These are phyloP conservation scores for Phaedon cochleariae DNA, from an alignment of 2,888 invertebrate genomes.

Conservation along the genomic window DNA sequence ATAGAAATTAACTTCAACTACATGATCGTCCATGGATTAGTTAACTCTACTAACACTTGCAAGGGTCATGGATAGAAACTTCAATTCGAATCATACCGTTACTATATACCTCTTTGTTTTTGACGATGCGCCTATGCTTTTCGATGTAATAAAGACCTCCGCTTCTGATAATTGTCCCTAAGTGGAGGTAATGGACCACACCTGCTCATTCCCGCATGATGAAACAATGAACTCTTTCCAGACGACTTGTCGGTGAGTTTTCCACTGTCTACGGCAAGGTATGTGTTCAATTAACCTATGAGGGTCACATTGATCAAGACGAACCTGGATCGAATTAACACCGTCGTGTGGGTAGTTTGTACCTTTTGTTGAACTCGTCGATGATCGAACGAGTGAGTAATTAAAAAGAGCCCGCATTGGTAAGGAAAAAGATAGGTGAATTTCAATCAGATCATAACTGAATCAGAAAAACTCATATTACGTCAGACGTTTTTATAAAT, in stretches of 20 bases:
- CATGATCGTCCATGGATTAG: too few species aligned
- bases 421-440: too few species aligned
- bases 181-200: slow-evolving; percentile 60
- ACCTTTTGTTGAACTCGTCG: slow-evolving; percentile 44
- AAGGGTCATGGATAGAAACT: too few species aligned
- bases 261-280: slow-evolving; percentile 32
- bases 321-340: slow-evolving; percentile 21
- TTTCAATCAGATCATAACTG: too few species aligned
- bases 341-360: slow-evolving; percentile 16
- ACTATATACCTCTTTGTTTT: too few species aligned
- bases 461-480: too few species aligned
- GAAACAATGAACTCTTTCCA: slow-evolving; percentile 44
- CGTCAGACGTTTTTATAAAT: too few species aligned
- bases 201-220: slow-evolving; percentile 55
- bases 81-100: too few species aligned
- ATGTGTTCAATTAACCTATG: slow-evolving; percentile 38
- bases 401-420: not conserved
- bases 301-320: slow-evolving; percentile 38
- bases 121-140: slow-evolving; percentile 4
- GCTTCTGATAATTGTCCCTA: slow-evolving; percentile 56
- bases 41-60: too few species aligned
- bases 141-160: slow-evolving; percentile 51
- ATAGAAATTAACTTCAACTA: too few species aligned
- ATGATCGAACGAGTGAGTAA: not conserved
- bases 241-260: slow-evolving; percentile 24